Percentiles rank a stretch among this genome's conserved stretches.
Conservation (phyloP, 2,888 invertebrate species). For the Drosophila nr. medialis region DNA sequence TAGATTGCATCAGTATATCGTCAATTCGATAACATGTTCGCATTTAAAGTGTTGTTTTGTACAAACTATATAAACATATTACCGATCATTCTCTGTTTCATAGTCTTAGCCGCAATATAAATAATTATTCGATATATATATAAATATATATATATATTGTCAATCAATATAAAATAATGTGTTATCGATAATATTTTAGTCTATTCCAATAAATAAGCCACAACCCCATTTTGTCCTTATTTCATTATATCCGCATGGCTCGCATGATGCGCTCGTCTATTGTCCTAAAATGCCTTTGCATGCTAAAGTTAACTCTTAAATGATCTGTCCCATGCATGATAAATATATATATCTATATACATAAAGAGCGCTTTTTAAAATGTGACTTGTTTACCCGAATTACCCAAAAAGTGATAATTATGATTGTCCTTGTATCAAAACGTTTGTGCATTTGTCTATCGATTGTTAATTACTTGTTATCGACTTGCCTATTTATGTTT, state of each 20-base stretch:
- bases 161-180: not conserved
- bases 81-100: not conserved
- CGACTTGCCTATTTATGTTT: slow-evolving; percentile 44
- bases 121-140: not conserved
- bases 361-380: not conserved
- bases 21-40: not conserved
- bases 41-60: not conserved
- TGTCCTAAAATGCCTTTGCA: slow-evolving; percentile 44
- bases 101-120: not conserved
- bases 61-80: not conserved
- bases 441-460: slow-evolving; percentile 71
- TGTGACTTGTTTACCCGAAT: slow-evolving; percentile 5
- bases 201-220: slow-evolving; percentile 6
- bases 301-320: slow-evolving; percentile 13
- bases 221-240: slow-evolving; percentile 18
- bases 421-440: slow-evolving; percentile 59
- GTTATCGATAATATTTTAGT: not conserved
- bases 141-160: too few species aligned
- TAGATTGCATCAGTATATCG: not conserved
- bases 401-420: slow-evolving; percentile 2
- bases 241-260: slow-evolving; percentile 58
- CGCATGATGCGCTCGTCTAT: slow-evolving; percentile 56
- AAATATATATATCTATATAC: not conserved
- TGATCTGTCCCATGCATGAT: slow-evolving; percentile 52
- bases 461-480: slow-evolving; percentile 54